Percentiles rank a stretch among this genome's conserved stretches.
Conservation (phyloP, 2,113 vertebrate genomes). For the Xenopus laevis region DNA sequence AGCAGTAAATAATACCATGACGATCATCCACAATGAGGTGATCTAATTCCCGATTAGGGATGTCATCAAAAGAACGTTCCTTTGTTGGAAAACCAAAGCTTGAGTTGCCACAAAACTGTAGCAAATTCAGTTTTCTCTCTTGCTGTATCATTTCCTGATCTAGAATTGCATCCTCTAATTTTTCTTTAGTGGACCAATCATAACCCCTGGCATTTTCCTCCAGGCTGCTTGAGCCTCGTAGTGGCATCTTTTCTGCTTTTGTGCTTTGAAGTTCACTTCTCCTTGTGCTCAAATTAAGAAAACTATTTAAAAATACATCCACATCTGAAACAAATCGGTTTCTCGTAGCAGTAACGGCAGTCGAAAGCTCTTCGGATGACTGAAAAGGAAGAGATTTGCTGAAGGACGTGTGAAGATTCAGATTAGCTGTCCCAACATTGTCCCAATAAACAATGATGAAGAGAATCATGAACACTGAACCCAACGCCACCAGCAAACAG, state of each 20-base stretch:
- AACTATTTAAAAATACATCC: conserved; percentile 81
- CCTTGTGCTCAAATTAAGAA: conserved; percentile 54
- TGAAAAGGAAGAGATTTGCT: conserved; percentile 66
- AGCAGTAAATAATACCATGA: conserved; percentile 94
- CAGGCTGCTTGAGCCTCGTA: conserved; percentile 63
- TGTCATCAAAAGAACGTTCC: conserved; percentile 91
- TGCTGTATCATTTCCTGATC: conserved; percentile 76
- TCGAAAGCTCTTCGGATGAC: conserved; percentile 53
- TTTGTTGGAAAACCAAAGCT: conserved; percentile 82
- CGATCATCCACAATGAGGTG: conserved; percentile 95
- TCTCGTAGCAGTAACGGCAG: conserved; percentile 25
- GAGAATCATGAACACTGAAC: conserved; percentile 87
- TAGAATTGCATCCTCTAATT: conserved; percentile 44
- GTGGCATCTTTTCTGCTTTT: conserved; percentile 49
- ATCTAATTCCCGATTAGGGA: conserved; percentile 91
- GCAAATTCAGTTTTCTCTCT: conserved; percentile 67
- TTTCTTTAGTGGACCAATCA: conserved; percentile 77
- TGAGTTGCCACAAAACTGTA: conserved; percentile 78
- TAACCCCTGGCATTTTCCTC: conserved; percentile 82
- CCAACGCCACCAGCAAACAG: conserved; percentile 81
- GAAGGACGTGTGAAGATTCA: conserved; percentile 79
- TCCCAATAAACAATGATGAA: conserved; percentile 97
- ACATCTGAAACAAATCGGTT: conserved; percentile 68
- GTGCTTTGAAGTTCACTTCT: conserved; percentile 20
- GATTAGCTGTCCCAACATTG: conserved; percentile 80